A percentile compares a stretch with the other conserved stretches of the same genome.
Evolutionary conservation across 1,140 invertebrate genomes (phyloP).

Genomic region (Holotrichia oblita): DNA sequence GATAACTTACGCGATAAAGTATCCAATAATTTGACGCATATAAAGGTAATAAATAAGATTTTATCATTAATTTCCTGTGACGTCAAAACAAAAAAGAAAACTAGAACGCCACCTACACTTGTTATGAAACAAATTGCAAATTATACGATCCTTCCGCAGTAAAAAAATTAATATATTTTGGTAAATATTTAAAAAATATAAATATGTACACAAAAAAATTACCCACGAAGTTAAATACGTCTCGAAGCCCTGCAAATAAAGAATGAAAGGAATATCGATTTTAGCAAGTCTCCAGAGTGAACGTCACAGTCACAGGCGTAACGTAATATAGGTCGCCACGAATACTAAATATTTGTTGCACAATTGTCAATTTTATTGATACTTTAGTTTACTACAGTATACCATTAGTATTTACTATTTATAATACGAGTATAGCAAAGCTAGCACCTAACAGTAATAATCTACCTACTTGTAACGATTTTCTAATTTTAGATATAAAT

Average conservation of each 20-base stretch:
- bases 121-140: too few species aligned
- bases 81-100: neutral
- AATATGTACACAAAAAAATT: too few species aligned
- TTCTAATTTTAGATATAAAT: too few species aligned
- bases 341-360: neutral
- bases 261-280: slow-evolving; percentile 2
- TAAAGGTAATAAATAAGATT: neutral
- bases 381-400: too few species aligned
- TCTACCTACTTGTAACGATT: too few species aligned
- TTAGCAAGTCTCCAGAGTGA: neutral
- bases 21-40: neutral
- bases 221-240: neutral
- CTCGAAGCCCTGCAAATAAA: neutral
- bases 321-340: neutral
- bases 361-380: neutral
- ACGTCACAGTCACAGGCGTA: neutral
- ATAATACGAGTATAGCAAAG: too few species aligned
- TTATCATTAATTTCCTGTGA: neutral
- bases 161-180: too few species aligned
- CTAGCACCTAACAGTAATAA: too few species aligned
- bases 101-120: neutral
- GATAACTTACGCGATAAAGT: neutral
- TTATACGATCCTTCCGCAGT: too few species aligned
- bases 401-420: too few species aligned
- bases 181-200: too few species aligned